Percentiles rank a stretch among this genome's conserved stretches.
Conservation (phyloP, 2,797 vertebrate species). For the Rhinella marina region DNA sequence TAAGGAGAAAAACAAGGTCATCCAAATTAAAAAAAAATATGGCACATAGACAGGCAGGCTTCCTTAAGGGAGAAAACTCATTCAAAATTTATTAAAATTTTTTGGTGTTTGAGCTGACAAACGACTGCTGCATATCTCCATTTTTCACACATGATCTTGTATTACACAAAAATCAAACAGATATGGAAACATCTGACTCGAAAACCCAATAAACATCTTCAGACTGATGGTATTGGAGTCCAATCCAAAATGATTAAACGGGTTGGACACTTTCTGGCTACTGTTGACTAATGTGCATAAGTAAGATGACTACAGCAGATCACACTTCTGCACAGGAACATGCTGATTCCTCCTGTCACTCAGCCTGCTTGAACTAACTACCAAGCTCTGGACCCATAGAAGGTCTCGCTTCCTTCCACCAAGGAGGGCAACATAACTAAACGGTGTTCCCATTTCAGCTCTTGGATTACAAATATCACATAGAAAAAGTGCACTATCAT, state of each 20-base stretch:
- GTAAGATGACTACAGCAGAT: no score
- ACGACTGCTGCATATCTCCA: background rate
- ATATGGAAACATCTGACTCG: background rate
- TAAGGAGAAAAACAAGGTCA: slow-evolving; percentile 9
- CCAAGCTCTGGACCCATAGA: no score
- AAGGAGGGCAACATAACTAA: no score
- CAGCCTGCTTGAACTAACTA: no score
- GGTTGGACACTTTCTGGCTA: no score
- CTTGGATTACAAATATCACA: no score
- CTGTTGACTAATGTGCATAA: no score
- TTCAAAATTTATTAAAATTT: slow-evolving; percentile 19
- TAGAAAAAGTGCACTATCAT: no score
- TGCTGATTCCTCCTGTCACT: no score
- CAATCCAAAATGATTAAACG: background rate
- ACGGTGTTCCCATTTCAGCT: no score
- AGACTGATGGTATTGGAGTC: background rate
- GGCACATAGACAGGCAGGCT: background rate
- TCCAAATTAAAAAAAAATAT: slow-evolving; percentile 1
- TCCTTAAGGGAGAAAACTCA: slow-evolving; percentile 25
- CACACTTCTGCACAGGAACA: no score
- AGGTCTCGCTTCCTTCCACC: no score
- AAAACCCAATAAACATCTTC: background rate
- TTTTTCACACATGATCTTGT: background rate
- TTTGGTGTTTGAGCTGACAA: background rate
- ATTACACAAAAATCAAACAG: background rate